Conservation (phyloP, 2,888 invertebrate genomes). For the Ephialtes manifestator region DNA sequence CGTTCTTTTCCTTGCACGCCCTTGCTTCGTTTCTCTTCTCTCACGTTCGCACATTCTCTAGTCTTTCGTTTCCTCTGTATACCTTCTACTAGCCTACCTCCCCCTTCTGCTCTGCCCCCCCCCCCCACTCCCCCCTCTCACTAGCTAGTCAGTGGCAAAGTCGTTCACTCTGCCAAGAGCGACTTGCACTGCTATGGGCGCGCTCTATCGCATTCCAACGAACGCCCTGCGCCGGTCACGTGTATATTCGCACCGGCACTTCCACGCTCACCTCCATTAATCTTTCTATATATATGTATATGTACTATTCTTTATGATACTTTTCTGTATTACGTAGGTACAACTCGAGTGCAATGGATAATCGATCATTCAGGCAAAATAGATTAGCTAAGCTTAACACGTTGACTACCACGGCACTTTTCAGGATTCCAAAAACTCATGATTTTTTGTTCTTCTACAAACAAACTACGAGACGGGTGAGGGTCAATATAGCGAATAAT, state of each 20-base stretch:
- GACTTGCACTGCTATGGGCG: constrained; percentile 28
- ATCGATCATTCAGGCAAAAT: not conserved
- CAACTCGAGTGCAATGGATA: not conserved
- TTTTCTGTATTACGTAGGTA: not conserved
- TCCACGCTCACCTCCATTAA: constrained; percentile 3
- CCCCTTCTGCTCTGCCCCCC: not conserved
- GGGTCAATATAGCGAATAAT: too few species aligned
- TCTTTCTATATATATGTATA: not conserved
- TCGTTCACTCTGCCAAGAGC: constrained; percentile 60
- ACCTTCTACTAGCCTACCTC: not conserved
- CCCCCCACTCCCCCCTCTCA: too few species aligned
- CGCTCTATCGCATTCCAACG: constrained; percentile 59
- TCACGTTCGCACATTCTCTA: constrained; percentile 11
- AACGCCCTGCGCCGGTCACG: constrained; percentile 25
- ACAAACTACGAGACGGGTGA: too few species aligned
- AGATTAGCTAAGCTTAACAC: not conserved
- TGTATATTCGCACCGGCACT: constrained; percentile 9
- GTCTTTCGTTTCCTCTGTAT: constrained; percentile 15
- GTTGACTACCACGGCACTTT: too few species aligned
- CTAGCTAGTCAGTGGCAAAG: constrained; percentile 27
- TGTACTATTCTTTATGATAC: not conserved
- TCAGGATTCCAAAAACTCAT: too few species aligned
- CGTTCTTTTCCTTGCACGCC: not conserved
- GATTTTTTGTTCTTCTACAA: too few species aligned
- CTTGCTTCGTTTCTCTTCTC: constrained; percentile 23